Conservation (phyloP, 2,113 vertebrate genomes). For the Dromiciops gliroides region DNA sequence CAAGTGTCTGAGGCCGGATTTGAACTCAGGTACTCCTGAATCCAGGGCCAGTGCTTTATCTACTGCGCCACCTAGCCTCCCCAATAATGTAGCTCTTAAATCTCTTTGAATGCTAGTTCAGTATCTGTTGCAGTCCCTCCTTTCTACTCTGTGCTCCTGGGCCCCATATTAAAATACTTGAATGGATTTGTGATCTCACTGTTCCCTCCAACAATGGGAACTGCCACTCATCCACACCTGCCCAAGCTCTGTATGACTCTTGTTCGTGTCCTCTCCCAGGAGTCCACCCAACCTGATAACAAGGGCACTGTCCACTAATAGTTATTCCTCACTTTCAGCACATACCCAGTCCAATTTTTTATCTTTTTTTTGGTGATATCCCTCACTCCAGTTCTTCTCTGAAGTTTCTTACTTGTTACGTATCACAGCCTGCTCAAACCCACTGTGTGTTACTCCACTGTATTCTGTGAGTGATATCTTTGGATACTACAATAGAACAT, state of each 20-base stretch:
- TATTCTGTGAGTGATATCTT: not conserved
- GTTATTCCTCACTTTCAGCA: not conserved
- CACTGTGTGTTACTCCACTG: not conserved
- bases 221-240: not conserved
- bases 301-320: not conserved
- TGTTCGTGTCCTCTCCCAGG: not conserved
- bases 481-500: not conserved
- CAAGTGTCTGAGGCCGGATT: no score
- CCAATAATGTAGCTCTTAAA: not conserved
- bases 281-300: not conserved
- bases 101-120: not conserved
- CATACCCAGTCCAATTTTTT: not conserved
- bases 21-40: no score
- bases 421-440: not conserved
- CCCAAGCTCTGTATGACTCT: not conserved
- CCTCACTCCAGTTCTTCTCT: not conserved
- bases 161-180: not conserved
- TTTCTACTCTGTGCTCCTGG: not conserved
- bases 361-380: not conserved
- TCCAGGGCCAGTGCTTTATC: no score
- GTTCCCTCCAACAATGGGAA: not conserved
- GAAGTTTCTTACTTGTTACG: not conserved
- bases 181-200: not conserved
- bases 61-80: no score
- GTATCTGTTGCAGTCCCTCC: not conserved